Base-by-base conservation (phyloP, 2,888 invertebrate species). In the Chouioia cunea region DNA sequence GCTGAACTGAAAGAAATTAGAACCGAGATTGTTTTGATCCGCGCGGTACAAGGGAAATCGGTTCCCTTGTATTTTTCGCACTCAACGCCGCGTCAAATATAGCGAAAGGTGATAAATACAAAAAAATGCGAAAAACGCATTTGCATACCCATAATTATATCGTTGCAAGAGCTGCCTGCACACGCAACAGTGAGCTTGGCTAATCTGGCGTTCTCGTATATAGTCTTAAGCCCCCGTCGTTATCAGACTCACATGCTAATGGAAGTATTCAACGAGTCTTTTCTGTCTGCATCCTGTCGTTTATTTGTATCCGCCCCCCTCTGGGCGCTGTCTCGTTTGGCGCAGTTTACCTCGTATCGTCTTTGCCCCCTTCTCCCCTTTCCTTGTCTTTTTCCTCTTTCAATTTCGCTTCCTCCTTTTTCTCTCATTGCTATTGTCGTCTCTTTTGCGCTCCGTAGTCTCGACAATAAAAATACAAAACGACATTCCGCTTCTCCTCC, bases 221-320 rank as follows among this genome's bases (percentile, higher is more conserved):
- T 22, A 27, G 27, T 18, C 18, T 48, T 27, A 27, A 27, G 3
- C 43, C 18, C 53, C 4, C 18, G 46, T 59, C 59, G 46, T 59
- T 59, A 46, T 52, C 52, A 66, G 52, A 52, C 59, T 52, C 59
- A 59, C 66, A 59, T 53, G 58, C 58, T 68, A 68, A 68, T 62
- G 27, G 48, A 62, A 6, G 68, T 23, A 68, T 56, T 68, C 48
- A 68, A 68, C 68, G 62, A 68, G 62, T 50, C 68, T 68, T 68
- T 68, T 68, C 68, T 63, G 68, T 68, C 68, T 68, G 68, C 68
- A 68, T 68, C 68, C 68, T 68, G 68, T 68, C 68, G 68, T 68
- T 63, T 68, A 60, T 54, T 56, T 67, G 52, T 67, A 62, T 68
- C 68, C 68, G 68, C 68, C 62, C 68, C 68, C 62, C 56, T 22